phyloP scores from a whole-genome alignment of 2,888 invertebrate species.

The Mythimna vitellina region DNA sequence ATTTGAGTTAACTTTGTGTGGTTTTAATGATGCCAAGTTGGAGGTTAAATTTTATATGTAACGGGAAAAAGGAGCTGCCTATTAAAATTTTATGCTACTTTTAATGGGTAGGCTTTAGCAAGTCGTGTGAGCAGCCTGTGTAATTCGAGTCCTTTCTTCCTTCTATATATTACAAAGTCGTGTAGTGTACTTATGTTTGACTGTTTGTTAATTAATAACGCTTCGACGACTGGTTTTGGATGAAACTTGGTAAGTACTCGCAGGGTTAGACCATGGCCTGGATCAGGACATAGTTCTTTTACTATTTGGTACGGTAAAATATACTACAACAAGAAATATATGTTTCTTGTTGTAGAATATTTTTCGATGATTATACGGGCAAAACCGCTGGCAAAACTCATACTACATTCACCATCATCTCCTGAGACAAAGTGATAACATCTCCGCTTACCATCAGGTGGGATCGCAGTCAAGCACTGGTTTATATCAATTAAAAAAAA shows the following conservation, averaged over 20 bases:
- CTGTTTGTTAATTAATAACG: background rate
- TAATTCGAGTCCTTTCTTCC: background rate
- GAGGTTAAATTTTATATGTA: constrained; percentile 8
- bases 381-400: too few species aligned
- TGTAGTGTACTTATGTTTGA: background rate
- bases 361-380: too few species aligned
- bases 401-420: too few species aligned
- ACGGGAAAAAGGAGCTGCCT: constrained; percentile 1
- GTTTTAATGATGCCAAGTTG: constrained; percentile 25
- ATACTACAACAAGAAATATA: too few species aligned
- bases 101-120: background rate
- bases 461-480: too few species aligned
- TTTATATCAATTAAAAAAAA: too few species aligned
- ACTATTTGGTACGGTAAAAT: too few species aligned
- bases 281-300: background rate
- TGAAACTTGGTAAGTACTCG: background rate
- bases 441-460: too few species aligned
- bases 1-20: constrained; percentile 67
- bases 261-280: background rate
- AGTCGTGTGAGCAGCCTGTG: background rate
- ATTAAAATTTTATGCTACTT: constrained; percentile 3
- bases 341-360: too few species aligned
- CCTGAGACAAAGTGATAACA: too few species aligned
- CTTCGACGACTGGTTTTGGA: background rate
- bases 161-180: background rate